phyloP scores from a whole-genome alignment of 2,797 vertebrate genomes.

The Oceanodroma leucorhoa region DNA sequence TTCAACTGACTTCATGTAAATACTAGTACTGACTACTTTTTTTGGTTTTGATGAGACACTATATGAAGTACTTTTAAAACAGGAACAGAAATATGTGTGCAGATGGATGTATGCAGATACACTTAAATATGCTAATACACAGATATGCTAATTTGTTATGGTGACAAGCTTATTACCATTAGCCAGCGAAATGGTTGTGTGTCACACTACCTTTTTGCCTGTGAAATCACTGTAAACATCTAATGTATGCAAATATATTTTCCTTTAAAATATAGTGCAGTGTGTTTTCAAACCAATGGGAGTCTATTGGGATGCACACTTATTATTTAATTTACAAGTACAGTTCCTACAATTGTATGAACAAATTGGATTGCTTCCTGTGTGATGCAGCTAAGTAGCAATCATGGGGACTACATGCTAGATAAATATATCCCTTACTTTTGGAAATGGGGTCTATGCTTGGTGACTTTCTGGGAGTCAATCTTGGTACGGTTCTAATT shows the following conservation, averaged over 20 bases:
- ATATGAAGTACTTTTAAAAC: not conserved
- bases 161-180: not conserved
- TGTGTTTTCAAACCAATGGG: not conserved
- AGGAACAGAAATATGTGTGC: not conserved
- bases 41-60: not conserved
- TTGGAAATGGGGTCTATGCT: not conserved
- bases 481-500: not conserved
- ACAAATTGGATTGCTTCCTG: not conserved
- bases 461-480: not conserved
- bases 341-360: not conserved
- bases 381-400: not conserved
- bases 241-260: not conserved
- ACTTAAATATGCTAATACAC: not conserved
- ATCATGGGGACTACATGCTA: not conserved
- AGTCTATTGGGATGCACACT: not conserved
- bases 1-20: constrained; percentile 7
- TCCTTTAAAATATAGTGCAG: not conserved
- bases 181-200: not conserved
- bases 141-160: not conserved
- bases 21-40: not conserved
- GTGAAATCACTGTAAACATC: not conserved
- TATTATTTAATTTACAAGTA: not conserved
- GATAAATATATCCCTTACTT: not conserved
- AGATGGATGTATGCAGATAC: not conserved
- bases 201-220: not conserved